Evolutionary conservation across 2,113 vertebrate genomes (phyloP), one percentile per base, ranked within the genome.

Genomic region (Trochalopteron elliotii): DNA sequence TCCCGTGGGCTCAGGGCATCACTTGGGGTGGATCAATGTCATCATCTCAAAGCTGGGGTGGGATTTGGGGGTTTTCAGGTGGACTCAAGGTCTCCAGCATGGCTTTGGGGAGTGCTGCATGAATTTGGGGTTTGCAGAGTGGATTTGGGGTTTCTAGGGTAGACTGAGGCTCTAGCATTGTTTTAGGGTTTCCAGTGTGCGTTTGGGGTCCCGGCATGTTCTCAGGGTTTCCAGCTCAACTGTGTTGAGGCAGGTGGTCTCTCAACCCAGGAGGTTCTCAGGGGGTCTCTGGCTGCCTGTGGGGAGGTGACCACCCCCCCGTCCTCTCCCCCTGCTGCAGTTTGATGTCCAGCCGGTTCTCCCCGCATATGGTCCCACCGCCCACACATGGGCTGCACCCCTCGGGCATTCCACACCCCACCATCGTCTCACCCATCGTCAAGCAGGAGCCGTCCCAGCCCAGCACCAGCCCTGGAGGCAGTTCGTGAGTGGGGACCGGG

Each of bases 271-370:
- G 17, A 44, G n/a, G 57, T 23, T 45, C 68, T 75, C 14, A 2
- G 52, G 45, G 20, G 21, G 15, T 33, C 22, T n/a, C 3, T 12
- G 1, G 52, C 47, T n/a, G 33, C 24, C n/a, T 2, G 0, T 28
- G 15, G 25, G 47, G 25, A 33, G 18, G 23, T 59, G 86, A 30
- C 69, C 45, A 10, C 37, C 60, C 61, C 39, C 20, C 3, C 20
- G 9, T 40, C 11, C 50, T 60, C 69, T n/a, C 7, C 15, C 33
- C 44, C 39, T 1, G 1, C 75, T 12, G 9, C 97, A 99, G 99
- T 92, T 97, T 99, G 98, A 98, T 99, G 93, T 99, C 99, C n/a
- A 98, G 99, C n/a, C 97, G 98, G 22, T 99, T 99, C 96, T 98
- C 99, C 63, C 98, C 99, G 0, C 98, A 99, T 59, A 93, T 99